Evolutionary conservation across 37 sponge, comb jelly and placozoan genomes (phyloP), one percentile per base, ranked within the genome.

Genomic region (Tethya wilhelma): DNA sequence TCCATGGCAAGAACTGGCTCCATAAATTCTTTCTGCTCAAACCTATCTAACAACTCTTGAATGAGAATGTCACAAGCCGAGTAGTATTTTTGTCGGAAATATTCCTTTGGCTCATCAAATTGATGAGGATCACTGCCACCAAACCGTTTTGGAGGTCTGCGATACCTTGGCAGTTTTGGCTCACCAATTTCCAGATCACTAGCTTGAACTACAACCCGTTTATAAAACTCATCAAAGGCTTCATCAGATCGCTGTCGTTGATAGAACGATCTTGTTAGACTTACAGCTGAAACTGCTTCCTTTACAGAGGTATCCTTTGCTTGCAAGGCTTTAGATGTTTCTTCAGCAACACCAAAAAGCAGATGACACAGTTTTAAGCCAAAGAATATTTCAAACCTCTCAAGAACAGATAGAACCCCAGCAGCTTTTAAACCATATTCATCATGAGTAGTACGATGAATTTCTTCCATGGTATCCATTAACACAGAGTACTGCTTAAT

Each of bases 381-480:
- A 88, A 88, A 88, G 25, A 85, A 64, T 30, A 49, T 89, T 30
- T 56, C 26, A 68, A 84, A 84, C 46, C 78, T 89, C 44, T 79
- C 84, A 49, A 89, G 59, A 41, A 80, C 55, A 14, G 69, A 59
- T 20, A 84, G 59, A 44, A 89, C 4, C 23, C 86, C 90, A 59
- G 55, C 81, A 25, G 85, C 90, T 45, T 84, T 84, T 30, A 84
- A 56, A 66, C 86, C 90, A 80, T 84, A 90, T 39, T 86, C 87
- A 82, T 77, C 83, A 71, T 64, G 73, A 30, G 87, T 82, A 29
- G 83, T 86, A 33, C 49, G 56, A 66, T 79, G 45, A n/a, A 81
- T 85, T 67, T 90, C 86, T 56, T 79, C 81, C 53, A 90, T 45
- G 1, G 76, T 38, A 25, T 79, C 80, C 53, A 79, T 67, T 11